These are phyloP conservation scores for Leucoma salicis DNA, from an alignment of 2,888 invertebrate genomes.

Conservation along the genomic window DNA sequence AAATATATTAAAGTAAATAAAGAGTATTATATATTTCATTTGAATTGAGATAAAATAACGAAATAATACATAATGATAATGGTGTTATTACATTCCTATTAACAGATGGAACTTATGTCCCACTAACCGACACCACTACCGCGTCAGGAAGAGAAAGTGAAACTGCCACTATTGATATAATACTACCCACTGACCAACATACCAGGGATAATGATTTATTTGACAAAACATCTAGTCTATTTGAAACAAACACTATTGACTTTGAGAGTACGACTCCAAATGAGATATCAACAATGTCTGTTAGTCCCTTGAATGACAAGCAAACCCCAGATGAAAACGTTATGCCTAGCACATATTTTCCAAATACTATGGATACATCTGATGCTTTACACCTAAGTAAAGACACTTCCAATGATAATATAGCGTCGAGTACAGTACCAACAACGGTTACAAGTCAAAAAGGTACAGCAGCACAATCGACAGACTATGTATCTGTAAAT, in stretches of 20 bases:
- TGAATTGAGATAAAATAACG: slow-evolving; percentile 14
- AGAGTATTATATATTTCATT: neutral
- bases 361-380: neutral
- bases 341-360: too few species aligned
- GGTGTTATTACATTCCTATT: slow-evolving; percentile 69
- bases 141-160: slow-evolving; percentile 47
- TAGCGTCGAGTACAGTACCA: slow-evolving; percentile 1
- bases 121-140: slow-evolving; percentile 72
- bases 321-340: neutral
- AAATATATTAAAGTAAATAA: neutral
- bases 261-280: slow-evolving; percentile 7
- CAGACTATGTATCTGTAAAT: slow-evolving; percentile 3
- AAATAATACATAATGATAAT: slow-evolving; percentile 40
- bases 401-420: slow-evolving; percentile 2
- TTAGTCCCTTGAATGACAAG: neutral
- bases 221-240: slow-evolving; percentile 8
- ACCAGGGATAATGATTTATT: slow-evolving; percentile 15
- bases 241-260: slow-evolving; percentile 4
- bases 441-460: slow-evolving; percentile 1
- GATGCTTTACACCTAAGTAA: neutral
- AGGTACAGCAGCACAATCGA: neutral
- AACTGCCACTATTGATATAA: slow-evolving; percentile 40
- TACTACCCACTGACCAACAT: slow-evolving; percentile 31
- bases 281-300: neutral
- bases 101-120: slow-evolving; percentile 78